phyloP scores from a whole-genome alignment of 2,113 vertebrate genomes.

The Pyxicephalus adspersus region DNA sequence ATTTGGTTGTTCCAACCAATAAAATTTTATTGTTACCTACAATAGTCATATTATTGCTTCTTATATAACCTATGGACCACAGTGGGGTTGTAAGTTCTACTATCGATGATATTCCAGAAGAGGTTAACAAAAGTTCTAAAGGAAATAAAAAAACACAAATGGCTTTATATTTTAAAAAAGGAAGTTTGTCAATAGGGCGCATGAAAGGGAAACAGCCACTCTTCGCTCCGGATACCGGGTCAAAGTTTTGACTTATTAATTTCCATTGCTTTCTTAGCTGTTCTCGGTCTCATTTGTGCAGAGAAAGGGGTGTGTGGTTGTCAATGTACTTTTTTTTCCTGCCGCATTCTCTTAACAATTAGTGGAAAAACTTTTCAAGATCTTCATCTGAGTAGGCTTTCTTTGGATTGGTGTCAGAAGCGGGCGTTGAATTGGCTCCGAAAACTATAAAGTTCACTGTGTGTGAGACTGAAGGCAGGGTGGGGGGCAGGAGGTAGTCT shows the following conservation, averaged over 20 bases:
- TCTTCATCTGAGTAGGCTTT: constrained; percentile 17
- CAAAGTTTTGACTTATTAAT: neutral
- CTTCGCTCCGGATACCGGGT: neutral
- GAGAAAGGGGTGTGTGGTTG: neutral
- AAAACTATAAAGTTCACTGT: constrained; percentile 24
- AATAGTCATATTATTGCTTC: no score
- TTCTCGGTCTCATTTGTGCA: neutral
- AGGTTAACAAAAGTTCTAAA: no score
- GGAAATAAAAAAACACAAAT: no score
- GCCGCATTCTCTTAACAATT: constrained; percentile 37
- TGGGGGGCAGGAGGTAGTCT: constrained; percentile 13
- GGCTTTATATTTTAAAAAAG: no score
- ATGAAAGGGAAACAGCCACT: neutral
- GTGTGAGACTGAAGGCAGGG: constrained; percentile 23
- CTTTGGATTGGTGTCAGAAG: constrained; percentile 39
- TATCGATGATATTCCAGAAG: no score
- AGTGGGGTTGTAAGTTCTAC: no score
- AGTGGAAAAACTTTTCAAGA: constrained; percentile 35
- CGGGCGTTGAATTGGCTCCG: constrained; percentile 27
- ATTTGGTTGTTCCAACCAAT: no score
- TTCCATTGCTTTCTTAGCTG: neutral
- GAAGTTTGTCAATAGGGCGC: neutral
- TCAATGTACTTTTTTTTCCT: neutral
- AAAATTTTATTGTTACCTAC: no score
- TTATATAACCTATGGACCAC: no score